A percentile compares a stretch with the other conserved stretches of the same genome.
phyloP scores from a whole-genome alignment of 2,888 invertebrate species.

The Pherbina coryleti region DNA sequence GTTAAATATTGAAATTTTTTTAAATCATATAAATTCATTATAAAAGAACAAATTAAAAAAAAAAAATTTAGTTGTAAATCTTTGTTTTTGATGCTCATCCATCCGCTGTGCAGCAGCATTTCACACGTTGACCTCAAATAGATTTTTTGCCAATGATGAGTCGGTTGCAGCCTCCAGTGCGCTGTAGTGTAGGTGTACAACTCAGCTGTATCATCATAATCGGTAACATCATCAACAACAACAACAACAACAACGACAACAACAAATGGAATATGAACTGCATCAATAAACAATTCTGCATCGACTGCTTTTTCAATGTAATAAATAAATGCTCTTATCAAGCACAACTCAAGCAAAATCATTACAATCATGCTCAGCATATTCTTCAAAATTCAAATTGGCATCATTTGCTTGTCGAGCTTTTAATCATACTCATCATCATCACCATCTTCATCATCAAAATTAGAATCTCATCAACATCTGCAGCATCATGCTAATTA shows the following conservation, averaged over 20 bases:
- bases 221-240: not conserved
- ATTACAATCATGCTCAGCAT: too few species aligned
- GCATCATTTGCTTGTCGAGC: too few species aligned
- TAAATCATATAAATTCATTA: not conserved
- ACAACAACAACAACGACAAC: not conserved
- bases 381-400: too few species aligned
- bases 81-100: too few species aligned
- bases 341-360: too few species aligned
- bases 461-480: not conserved
- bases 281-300: not conserved
- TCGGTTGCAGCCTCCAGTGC: not conserved
- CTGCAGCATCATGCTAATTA: not conserved
- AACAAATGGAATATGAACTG: too few species aligned
- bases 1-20: not conserved
- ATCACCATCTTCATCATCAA: too few species aligned
- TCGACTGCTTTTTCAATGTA: not conserved
- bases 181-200: not conserved
- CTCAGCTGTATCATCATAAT: not conserved
- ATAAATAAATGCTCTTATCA: too few species aligned
- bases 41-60: not conserved
- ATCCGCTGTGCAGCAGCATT: not conserved
- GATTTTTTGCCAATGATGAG: too few species aligned
- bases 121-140: slow-evolving; percentile 20
- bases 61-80: not conserved
- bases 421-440: not conserved